phyloP scores from a whole-genome alignment of 2,888 invertebrate genomes.

The Sepioteuthis lessoniana region DNA sequence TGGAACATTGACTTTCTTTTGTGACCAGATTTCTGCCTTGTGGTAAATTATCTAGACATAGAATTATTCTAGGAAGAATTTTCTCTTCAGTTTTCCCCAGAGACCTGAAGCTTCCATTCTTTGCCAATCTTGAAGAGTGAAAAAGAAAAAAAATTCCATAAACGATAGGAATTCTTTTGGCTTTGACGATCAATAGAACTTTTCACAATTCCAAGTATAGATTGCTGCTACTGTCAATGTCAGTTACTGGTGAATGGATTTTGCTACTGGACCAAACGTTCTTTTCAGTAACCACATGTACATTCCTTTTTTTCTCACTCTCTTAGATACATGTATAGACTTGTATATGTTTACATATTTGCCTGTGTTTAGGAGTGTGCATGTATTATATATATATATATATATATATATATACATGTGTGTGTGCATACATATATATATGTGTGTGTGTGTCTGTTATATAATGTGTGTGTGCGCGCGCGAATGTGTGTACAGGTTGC shows the following conservation, averaged over 20 bases:
- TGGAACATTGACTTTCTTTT: background rate
- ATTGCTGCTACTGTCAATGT: slow-evolving; percentile 5
- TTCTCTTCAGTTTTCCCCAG: background rate
- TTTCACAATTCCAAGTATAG: background rate
- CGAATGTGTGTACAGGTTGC: too few species aligned
- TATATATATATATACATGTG: too few species aligned
- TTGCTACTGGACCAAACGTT: background rate
- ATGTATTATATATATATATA: too few species aligned
- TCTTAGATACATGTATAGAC: background rate
- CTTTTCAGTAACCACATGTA: background rate
- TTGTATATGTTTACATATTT: too few species aligned
- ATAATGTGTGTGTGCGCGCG: too few species aligned
- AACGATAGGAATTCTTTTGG: background rate
- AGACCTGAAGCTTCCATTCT: background rate
- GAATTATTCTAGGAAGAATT: slow-evolving; percentile 9
- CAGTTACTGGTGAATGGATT: background rate
- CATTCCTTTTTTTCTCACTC: background rate
- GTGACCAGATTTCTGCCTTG: background rate
- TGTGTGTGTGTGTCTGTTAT: too few species aligned
- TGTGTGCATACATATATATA: too few species aligned
- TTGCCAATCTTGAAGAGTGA: background rate
- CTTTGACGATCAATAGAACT: background rate
- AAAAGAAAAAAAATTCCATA: background rate
- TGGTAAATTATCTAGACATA: background rate
- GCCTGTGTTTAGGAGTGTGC: too few species aligned